A percentile compares a stretch with the other conserved stretches of the same genome.
Evolutionary conservation across 1,140 invertebrate genomes (phyloP).

Genomic region (Grapholita molesta): DNA sequence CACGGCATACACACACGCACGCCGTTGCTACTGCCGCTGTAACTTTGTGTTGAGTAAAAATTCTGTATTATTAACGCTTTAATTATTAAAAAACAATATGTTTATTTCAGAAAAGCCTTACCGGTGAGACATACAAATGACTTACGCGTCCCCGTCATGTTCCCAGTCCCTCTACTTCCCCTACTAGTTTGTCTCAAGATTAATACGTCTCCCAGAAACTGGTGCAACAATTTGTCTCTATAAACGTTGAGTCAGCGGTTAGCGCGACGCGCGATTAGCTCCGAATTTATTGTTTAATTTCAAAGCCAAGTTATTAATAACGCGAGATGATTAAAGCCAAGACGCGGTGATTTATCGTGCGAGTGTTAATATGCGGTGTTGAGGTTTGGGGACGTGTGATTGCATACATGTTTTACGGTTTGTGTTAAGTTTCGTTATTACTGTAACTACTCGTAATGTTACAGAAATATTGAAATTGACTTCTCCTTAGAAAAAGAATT

Average conservation of each 20-base stretch:
- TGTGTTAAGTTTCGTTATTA: not conserved
- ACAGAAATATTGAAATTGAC: no score
- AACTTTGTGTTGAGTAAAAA: no score
- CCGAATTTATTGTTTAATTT: slow-evolving; percentile 77
- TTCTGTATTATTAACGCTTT: no score
- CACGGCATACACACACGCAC: no score
- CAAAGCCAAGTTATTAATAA: slow-evolving; percentile 73
- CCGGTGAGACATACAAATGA: no score
- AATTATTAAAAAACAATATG: no score
- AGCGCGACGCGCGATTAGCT: slow-evolving; percentile 69
- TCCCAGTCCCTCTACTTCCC: not conserved
- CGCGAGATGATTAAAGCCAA: slow-evolving; percentile 72
- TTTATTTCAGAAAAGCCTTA: no score
- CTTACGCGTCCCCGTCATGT: not conserved
- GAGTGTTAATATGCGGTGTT: slow-evolving; percentile 44
- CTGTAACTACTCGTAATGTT: not conserved
- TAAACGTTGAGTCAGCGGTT: slow-evolving; percentile 76
- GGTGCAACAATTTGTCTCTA: slow-evolving; percentile 77
- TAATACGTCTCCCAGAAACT: slow-evolving; percentile 72
- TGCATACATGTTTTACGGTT: slow-evolving; percentile 26
- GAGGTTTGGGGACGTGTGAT: slow-evolving; percentile 33
- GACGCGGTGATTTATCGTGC: slow-evolving; percentile 64
- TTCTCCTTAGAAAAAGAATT: no score
- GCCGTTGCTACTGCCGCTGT: no score
- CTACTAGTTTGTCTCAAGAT: slow-evolving; percentile 50